Evolutionary conservation across 2,888 invertebrate species (phyloP).

Genomic region (Flexamia atlantica): DNA sequence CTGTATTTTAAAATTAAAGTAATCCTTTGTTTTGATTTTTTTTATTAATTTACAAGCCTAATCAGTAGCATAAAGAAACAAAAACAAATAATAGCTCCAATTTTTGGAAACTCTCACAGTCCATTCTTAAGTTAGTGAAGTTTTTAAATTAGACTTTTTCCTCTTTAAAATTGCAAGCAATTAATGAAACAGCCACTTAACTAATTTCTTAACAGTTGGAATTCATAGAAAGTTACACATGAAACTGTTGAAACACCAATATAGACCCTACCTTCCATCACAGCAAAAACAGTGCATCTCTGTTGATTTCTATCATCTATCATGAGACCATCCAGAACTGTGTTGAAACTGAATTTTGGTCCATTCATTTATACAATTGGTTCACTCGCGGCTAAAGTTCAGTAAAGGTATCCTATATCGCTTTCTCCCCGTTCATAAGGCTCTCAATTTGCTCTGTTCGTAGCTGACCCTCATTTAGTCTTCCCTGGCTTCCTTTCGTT

Average conservation of each 20-base stretch:
- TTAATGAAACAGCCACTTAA: not conserved
- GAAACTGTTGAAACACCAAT: conserved; percentile 20
- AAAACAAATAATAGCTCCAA: too few relatives aligned
- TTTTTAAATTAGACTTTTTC: not conserved
- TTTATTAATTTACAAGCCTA: too few relatives aligned
- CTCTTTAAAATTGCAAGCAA: conserved; percentile 15
- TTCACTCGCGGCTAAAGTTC: not conserved
- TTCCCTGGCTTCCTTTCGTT: too few relatives aligned
- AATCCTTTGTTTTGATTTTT: too few relatives aligned
- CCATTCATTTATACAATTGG: not conserved
- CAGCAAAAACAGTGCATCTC: not conserved
- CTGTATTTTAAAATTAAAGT: too few relatives aligned
- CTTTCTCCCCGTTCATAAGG: too few relatives aligned
- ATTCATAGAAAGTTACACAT: not conserved
- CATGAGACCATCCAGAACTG: not conserved
- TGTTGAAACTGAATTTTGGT: not conserved
- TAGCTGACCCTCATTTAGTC: too few relatives aligned
- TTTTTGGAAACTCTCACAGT: not conserved
- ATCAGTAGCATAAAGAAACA: too few relatives aligned
- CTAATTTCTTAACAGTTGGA: not conserved
- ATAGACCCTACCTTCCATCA: conserved; percentile 15
- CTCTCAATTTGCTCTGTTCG: too few relatives aligned
- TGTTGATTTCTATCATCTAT: not conserved
- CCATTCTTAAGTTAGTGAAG: not conserved
- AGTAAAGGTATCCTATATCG: not conserved